Percentiles rank a stretch among this genome's conserved stretches.
phyloP scores from a whole-genome alignment of 2,888 invertebrate species.

The Trichacis sp. region DNA sequence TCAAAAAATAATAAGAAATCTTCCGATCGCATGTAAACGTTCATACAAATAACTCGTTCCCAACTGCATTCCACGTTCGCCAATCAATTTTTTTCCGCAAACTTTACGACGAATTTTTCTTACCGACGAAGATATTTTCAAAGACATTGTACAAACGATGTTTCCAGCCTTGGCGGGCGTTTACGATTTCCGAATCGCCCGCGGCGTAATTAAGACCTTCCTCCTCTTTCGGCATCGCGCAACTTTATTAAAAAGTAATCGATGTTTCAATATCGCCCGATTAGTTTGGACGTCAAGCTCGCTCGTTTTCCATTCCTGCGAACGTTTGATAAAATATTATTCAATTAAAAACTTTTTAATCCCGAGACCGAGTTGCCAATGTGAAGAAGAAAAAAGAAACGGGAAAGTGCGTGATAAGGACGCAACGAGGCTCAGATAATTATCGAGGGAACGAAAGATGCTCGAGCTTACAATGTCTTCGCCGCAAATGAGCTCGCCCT shows the following conservation, averaged over 20 bases:
- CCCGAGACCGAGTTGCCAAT: too few relatives aligned
- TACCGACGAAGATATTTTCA: slow-evolving; percentile 6
- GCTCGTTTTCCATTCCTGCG: background rate
- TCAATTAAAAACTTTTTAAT: background rate
- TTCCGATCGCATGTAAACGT: too few relatives aligned
- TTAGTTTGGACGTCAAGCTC: background rate
- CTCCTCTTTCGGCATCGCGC: slow-evolving; percentile 20
- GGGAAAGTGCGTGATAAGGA: background rate
- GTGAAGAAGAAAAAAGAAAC: background rate
- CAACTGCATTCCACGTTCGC: too few relatives aligned
- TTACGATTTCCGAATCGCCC: slow-evolving; percentile 28
- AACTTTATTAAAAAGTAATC: slow-evolving; percentile 21
- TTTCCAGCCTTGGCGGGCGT: slow-evolving; percentile 15
- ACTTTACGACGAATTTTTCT: slow-evolving; percentile 14
- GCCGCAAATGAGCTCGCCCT: slow-evolving; percentile 36
- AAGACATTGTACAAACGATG: background rate
- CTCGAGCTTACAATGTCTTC: slow-evolving; percentile 22
- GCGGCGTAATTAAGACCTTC: slow-evolving; percentile 43
- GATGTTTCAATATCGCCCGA: slow-evolving; percentile 3
- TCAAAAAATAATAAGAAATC: too few relatives aligned
- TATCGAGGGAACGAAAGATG: slow-evolving; percentile 20
- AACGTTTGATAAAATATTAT: background rate
- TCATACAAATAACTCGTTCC: too few relatives aligned
- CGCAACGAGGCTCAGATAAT: background rate
- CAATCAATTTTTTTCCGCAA: too few relatives aligned